Conservation (phyloP, 30 jellyfish, hydroid and myxozoan genomes). For the Euphysa ruthae region DNA sequence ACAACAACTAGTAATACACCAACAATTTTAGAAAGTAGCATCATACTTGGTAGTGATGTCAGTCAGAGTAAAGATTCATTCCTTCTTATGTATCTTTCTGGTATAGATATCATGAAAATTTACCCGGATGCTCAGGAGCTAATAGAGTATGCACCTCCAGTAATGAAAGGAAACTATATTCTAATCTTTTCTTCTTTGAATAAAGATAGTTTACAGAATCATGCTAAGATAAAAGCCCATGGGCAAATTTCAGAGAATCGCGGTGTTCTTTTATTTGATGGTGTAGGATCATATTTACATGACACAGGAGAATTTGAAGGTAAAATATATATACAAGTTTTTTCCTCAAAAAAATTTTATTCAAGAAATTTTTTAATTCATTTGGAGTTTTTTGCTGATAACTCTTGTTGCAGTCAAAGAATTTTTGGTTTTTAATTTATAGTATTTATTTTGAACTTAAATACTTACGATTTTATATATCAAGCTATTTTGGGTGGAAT, state of each 20-base stretch:
- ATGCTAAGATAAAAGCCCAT: constrained; percentile 18
- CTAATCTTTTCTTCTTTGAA: constrained; percentile 16
- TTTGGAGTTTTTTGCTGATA: too few species aligned
- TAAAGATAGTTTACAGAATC: neutral
- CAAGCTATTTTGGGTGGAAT: too few species aligned
- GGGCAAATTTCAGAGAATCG: constrained; percentile 31
- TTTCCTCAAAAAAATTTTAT: too few species aligned
- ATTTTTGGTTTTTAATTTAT: too few species aligned
- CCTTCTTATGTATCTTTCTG: constrained; percentile 12
- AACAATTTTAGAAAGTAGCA: neutral
- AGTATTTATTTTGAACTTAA: too few species aligned
- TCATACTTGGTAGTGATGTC: constrained; percentile 19
- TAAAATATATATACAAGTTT: too few species aligned
- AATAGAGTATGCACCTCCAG: constrained; percentile 32
- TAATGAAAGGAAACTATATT: constrained; percentile 2
- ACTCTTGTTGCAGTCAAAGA: too few species aligned
- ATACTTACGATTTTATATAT: too few species aligned
- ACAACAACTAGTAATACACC: constrained; percentile 14
- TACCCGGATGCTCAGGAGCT: neutral
- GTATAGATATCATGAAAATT: constrained; percentile 9
- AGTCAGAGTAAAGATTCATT: constrained; percentile 19
- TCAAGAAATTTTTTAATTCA: too few species aligned
- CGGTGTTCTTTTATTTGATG: constrained; percentile 38
- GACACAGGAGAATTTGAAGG: constrained; percentile 29
- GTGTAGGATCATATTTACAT: constrained; percentile 14